These are phyloP conservation scores for Aricia artaxerxes DNA, from an alignment of 2,888 invertebrate species.

Conservation along the genomic window DNA sequence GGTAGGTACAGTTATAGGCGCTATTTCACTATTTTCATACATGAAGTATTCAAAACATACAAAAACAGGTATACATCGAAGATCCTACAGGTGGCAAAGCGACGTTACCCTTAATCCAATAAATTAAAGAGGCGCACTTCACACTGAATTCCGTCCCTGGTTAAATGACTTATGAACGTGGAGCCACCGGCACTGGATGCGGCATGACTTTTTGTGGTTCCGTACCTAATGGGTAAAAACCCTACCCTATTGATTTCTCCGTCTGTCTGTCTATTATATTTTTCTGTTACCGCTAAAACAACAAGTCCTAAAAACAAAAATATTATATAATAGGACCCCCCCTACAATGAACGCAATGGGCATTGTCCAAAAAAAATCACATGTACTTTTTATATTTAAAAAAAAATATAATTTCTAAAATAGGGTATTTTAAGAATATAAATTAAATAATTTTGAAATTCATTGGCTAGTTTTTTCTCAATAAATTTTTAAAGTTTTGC, in stretches of 20 bases:
- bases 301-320: no score
- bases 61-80: slow-evolving; percentile 6
- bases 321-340: no score
- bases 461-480: no score
- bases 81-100: slow-evolving; percentile 70
- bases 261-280: no score
- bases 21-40: not conserved
- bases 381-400: no score
- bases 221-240: not conserved
- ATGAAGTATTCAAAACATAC: not conserved
- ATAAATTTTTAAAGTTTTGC: no score
- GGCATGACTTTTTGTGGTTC: not conserved
- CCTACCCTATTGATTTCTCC: not conserved
- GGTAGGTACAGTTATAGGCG: not conserved
- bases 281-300: no score
- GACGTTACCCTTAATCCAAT: slow-evolving; percentile 61
- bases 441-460: no score
- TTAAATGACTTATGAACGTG: slow-evolving; percentile 41
- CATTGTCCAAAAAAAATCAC: no score
- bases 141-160: slow-evolving; percentile 53
- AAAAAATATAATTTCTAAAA: no score
- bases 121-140: slow-evolving; percentile 60
- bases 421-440: no score
- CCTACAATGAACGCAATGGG: no score
- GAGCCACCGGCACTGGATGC: slow-evolving; percentile 34